phyloP scores from a whole-genome alignment of 2,113 vertebrate species.

The Oncorhynchus gorbuscha region DNA sequence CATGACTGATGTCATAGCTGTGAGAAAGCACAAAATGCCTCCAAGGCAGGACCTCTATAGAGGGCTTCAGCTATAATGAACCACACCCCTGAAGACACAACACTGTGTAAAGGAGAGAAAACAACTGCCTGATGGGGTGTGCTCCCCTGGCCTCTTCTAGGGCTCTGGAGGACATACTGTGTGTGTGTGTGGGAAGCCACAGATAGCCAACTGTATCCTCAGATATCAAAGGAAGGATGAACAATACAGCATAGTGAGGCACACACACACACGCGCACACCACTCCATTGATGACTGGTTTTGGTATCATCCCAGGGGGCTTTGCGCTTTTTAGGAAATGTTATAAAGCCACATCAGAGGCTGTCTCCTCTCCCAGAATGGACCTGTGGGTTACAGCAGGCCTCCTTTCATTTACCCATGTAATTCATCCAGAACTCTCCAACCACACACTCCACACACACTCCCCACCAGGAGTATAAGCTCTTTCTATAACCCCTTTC shows the following conservation, averaged over 20 bases:
- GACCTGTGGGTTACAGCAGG: constrained; percentile 63
- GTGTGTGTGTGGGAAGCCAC: constrained; percentile 27
- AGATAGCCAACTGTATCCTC: constrained; percentile 27
- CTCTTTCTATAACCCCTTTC: too few species aligned
- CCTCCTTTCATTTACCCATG: constrained; percentile 64
- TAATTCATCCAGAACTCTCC: constrained; percentile 49
- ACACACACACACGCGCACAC: constrained; percentile 20
- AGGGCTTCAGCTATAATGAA: constrained; percentile 10
- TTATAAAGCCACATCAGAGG: constrained; percentile 69
- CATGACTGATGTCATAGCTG: constrained; percentile 16
- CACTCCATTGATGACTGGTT: constrained; percentile 33
- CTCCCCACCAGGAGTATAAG: neutral
- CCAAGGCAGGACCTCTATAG: neutral
- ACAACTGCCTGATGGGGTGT: constrained; percentile 33
- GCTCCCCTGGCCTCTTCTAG: constrained; percentile 21
- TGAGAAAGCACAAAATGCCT: constrained; percentile 33
- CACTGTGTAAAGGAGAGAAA: constrained; percentile 7
- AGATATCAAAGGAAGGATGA: constrained; percentile 45
- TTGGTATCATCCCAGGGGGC: constrained; percentile 58
- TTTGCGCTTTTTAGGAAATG: constrained; percentile 56
- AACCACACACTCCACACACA: constrained; percentile 39
- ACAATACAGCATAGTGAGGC: constrained; percentile 18
- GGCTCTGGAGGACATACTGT: constrained; percentile 24
- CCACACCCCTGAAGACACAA: constrained; percentile 9
- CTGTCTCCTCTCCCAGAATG: constrained; percentile 27